Evolutionary conservation across 2,797 vertebrate species (phyloP).

Genomic region (Clangula hyemalis): DNA sequence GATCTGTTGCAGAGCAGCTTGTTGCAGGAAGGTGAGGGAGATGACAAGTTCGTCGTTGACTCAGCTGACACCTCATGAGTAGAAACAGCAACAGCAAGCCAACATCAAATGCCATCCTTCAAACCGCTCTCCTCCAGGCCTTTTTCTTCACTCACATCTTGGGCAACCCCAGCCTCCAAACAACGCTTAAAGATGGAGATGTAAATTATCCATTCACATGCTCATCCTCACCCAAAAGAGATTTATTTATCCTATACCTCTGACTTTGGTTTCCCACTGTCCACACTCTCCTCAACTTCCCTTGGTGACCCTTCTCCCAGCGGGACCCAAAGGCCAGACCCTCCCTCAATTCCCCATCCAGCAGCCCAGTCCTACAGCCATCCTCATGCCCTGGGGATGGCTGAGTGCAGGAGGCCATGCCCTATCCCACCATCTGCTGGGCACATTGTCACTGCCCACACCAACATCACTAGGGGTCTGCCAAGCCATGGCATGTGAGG

Average conservation of each 20-base stretch:
- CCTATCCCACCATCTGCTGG: neutral
- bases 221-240: neutral
- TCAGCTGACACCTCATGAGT: rapidly evolving
- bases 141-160: neutral
- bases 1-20: neutral
- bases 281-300: neutral
- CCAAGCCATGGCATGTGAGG: neutral
- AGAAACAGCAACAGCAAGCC: neutral
- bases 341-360: neutral
- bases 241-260: neutral
- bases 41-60: neutral
- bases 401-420: neutral
- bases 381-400: neutral
- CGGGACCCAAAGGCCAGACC: rapidly evolving
- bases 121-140: neutral
- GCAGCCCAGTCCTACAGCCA: neutral
- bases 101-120: neutral
- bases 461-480: rapidly evolving
- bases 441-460: rapidly evolving
- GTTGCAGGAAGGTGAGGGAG: neutral
- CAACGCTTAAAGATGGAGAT: neutral
- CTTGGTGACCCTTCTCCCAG: rapidly evolving
- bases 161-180: neutral
- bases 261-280: neutral
- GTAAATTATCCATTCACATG: neutral